Conservation (phyloP, 2,113 vertebrate species). For the Corythoichthys haematopterus region DNA sequence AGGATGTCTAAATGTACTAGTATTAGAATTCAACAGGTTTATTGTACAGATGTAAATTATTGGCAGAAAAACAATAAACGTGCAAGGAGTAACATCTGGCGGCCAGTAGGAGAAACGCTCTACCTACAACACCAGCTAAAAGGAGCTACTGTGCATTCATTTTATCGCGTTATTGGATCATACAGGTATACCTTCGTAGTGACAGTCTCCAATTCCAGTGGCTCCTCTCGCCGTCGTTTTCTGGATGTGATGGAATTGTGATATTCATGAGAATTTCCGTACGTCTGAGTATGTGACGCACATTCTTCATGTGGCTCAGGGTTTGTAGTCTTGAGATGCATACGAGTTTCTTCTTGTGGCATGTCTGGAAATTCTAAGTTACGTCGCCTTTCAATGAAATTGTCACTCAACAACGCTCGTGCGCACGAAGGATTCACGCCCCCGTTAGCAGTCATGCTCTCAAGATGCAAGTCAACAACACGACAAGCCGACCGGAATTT, state of each 20-base stretch:
- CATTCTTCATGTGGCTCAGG: background rate
- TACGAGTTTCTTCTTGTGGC: background rate
- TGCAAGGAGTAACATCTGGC: slow-evolving; percentile 32
- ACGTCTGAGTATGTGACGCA: background rate
- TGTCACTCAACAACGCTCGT: slow-evolving; percentile 26
- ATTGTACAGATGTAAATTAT: background rate
- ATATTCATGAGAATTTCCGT: slow-evolving; percentile 19
- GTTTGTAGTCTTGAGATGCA: background rate
- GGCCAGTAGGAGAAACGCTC: slow-evolving; percentile 8
- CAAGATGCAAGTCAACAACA: slow-evolving; percentile 38
- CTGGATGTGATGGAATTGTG: slow-evolving; percentile 3
- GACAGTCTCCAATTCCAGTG: background rate
- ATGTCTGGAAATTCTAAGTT: slow-evolving; percentile 18
- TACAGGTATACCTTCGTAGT: rapidly evolving
- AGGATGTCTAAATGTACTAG: too few species aligned
- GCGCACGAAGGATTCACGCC: slow-evolving; percentile 31
- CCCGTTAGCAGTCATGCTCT: slow-evolving; percentile 19
- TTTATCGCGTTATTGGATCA: background rate
- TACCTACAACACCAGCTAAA: too few species aligned
- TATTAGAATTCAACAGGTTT: background rate
- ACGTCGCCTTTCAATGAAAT: slow-evolving; percentile 58
- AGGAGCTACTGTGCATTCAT: too few species aligned
- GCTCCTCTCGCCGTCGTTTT: slow-evolving; percentile 41
- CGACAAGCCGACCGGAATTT: slow-evolving; percentile 1
- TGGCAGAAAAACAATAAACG: background rate